Evolutionary conservation across 2,113 vertebrate species (phyloP).

Genomic region (Peromyscus polionotus): DNA sequence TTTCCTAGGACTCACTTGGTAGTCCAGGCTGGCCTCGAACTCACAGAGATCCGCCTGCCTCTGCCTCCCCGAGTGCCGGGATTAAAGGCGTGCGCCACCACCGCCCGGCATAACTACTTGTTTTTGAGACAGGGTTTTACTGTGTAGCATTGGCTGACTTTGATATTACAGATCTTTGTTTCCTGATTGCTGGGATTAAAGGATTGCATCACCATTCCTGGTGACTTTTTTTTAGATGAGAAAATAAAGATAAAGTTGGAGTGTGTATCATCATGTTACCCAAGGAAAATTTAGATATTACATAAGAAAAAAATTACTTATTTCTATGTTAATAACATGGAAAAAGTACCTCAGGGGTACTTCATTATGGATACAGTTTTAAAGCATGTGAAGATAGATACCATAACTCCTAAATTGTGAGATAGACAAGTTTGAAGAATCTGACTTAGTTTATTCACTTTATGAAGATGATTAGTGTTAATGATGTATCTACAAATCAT

Average conservation of each 20-base stretch:
- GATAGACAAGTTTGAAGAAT: conserved; percentile 67
- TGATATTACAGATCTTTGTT: background rate
- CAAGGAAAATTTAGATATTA: conserved; percentile 66
- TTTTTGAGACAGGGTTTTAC: background rate
- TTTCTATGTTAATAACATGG: conserved; percentile 71
- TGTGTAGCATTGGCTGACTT: background rate
- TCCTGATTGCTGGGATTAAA: background rate
- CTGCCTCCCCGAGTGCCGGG: too few relatives aligned
- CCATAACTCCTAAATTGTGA: conserved; percentile 59
- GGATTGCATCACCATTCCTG: background rate
- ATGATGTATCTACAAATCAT: conserved; percentile 57
- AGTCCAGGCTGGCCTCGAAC: too few relatives aligned
- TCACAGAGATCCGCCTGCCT: too few relatives aligned
- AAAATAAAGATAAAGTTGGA: conserved; percentile 72
- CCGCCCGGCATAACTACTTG: too few relatives aligned
- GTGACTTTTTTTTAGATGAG: background rate
- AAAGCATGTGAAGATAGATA: conserved; percentile 64
- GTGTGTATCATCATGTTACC: conserved; percentile 66
- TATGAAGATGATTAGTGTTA: too few relatives aligned
- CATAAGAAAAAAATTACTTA: conserved; percentile 63
- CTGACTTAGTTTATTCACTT: conserved; percentile 65
- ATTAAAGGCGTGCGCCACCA: too few relatives aligned
- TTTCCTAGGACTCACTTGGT: too few relatives aligned
- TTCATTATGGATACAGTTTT: conserved; percentile 72
- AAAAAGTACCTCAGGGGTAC: conserved; percentile 71